Conservation (phyloP, 2,797 vertebrate species). For the Pteropus rufus region DNA sequence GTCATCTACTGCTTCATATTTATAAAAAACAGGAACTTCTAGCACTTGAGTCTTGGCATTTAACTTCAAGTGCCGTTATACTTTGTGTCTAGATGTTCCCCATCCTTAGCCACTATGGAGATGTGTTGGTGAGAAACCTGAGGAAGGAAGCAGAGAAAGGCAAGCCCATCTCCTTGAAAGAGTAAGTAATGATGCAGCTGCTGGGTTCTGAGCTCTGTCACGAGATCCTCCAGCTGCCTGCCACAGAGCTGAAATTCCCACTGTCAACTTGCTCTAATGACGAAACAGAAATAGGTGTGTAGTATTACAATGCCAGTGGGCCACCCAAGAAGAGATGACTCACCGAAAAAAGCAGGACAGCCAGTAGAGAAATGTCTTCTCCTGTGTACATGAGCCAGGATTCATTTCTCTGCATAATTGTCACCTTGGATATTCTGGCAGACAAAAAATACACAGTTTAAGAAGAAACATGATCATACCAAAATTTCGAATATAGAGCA, state of each 20-base stretch:
- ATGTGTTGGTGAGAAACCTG: not conserved
- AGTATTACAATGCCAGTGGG: not conserved
- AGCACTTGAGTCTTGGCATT: not conserved
- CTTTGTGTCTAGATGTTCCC: conserved; percentile 58
- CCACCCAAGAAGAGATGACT: too few relatives aligned
- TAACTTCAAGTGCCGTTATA: not conserved
- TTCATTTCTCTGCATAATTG: not conserved
- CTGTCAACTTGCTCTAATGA: not conserved
- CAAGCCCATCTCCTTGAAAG: not conserved
- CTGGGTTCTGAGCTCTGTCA: not conserved
- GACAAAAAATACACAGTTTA: not conserved
- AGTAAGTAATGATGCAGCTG: not conserved
- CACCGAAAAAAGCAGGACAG: rapidly evolving
- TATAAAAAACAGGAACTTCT: not conserved
- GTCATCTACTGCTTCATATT: not conserved
- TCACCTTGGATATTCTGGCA: not conserved
- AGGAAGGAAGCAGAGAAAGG: conserved; percentile 68
- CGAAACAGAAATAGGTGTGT: not conserved
- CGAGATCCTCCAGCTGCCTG: rapidly evolving
- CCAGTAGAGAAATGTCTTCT: not conserved
- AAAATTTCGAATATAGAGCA: not conserved
- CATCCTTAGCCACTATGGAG: not conserved
- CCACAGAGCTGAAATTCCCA: not conserved
- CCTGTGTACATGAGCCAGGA: not conserved
- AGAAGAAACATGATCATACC: not conserved